phyloP scores from a whole-genome alignment of 2,797 vertebrate species.

The Simalia tracyae region DNA sequence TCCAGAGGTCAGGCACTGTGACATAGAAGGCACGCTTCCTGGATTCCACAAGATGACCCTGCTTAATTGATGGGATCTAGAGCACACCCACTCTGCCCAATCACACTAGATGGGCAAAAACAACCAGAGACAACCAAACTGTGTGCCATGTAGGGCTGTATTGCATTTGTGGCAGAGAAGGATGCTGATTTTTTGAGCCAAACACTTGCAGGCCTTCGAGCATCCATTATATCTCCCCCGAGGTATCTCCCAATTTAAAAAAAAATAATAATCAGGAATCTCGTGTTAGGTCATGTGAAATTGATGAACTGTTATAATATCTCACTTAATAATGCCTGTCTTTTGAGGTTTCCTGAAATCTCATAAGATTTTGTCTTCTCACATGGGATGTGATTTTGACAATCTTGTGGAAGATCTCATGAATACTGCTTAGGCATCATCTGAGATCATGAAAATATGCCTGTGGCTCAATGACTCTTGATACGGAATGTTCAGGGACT shows the following conservation, averaged over 20 bases:
- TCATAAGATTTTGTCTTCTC: not conserved
- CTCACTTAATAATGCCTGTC: not conserved
- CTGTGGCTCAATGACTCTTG: no score
- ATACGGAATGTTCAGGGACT: not conserved
- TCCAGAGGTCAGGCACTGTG: not conserved
- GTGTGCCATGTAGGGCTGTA: not conserved
- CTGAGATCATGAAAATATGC: not conserved
- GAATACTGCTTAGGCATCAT: not conserved
- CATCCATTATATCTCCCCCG: not conserved
- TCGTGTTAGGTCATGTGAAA: not conserved
- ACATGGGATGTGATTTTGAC: not conserved
- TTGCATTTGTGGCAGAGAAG: not conserved
- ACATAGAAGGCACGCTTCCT: not conserved
- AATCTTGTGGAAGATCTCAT: not conserved
- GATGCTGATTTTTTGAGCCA: not conserved
- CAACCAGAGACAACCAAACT: no score
- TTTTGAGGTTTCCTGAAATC: not conserved
- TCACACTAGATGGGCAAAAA: no score
- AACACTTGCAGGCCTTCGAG: not conserved
- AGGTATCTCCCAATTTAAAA: not conserved
- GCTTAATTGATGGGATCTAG: no score
- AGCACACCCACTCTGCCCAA: no score
- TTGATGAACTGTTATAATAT: not conserved
- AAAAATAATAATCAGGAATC: not conserved
- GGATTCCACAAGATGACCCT: no score